phyloP scores from a whole-genome alignment of 2,113 vertebrate species.

The Copsychus sechellarum region DNA sequence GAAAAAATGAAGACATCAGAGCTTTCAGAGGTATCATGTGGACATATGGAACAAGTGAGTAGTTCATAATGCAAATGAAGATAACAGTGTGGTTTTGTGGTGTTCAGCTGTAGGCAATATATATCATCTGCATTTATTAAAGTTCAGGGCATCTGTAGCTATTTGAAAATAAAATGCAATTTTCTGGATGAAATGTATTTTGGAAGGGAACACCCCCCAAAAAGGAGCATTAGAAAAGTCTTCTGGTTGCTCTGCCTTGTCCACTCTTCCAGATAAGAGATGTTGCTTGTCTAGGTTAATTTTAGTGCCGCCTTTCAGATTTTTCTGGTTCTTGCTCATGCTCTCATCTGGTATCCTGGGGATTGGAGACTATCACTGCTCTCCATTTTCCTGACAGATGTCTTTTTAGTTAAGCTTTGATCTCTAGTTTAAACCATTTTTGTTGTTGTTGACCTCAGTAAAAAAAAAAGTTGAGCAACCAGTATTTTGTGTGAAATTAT shows the following conservation, averaged over 20 bases:
- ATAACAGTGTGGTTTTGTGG: background rate
- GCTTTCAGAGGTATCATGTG: background rate
- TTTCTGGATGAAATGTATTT: background rate
- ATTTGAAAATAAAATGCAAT: background rate
- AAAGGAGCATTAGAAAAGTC: background rate
- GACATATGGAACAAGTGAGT: conserved; percentile 28
- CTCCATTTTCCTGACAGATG: background rate
- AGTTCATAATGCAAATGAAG: conserved; percentile 35
- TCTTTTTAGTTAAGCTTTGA: background rate
- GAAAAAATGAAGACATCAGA: conserved; percentile 33
- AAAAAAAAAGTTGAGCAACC: background rate
- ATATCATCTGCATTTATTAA: background rate
- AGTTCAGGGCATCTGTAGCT: background rate
- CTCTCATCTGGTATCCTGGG: background rate
- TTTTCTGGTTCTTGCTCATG: background rate
- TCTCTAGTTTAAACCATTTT: background rate
- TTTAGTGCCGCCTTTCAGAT: background rate
- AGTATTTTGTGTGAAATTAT: background rate
- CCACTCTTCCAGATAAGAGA: background rate
- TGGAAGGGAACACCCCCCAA: background rate
- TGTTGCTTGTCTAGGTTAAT: background rate
- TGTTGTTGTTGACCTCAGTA: background rate
- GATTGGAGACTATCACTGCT: background rate
- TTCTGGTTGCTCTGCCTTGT: background rate
- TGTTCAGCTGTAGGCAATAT: background rate